Evolutionary conservation across 2,888 invertebrate genomes (phyloP), one percentile per base, ranked within the genome.

Genomic region (Cheilosia impressa): DNA sequence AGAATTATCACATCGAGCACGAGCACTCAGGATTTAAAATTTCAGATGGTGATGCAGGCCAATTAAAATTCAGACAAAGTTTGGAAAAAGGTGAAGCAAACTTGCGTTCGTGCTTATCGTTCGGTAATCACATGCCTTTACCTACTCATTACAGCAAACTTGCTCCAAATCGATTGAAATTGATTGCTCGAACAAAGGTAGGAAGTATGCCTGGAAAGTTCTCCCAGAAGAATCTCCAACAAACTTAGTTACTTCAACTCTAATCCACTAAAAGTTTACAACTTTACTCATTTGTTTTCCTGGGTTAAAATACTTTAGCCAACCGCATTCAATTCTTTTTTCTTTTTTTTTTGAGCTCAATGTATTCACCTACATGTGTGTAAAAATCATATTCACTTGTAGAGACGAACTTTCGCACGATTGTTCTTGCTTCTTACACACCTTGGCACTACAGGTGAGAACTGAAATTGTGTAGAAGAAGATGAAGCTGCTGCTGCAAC

Each of bases 401-500:
- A 63, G 50, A 68, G 38, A 38, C 17, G 17, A 69, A 81, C 75
- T 81, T 81, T 81, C 75, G 43, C 63, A 75, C 69, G 63, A 76
- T 81, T 76, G 69, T 69, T 76, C 63, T 81, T 19, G 52, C 24
- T 60, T 13, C 38, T 10, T 4, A 38, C 38, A 4, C 13, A 50
- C 65, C 75, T 50, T 75, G 45, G 53, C 38, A 47, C 47, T 47
- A 19, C 31, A 76, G 68, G 89, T 47, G 65, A 53, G 43, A 50
- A 66, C 7, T 24, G 5, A 27, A 52, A 15, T 5, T 22, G 4
- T 24, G 15, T 24, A 9, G 22, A 19, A 55, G 17, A 53, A 24
- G 17, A 31, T n/a, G 45, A 13, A 63, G 77, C 88, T 71, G 31
- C 31, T 31, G 77, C 88, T 73, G 87, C 88, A 22, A 84, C 87